Percentiles rank a stretch among this genome's conserved stretches.
Evolutionary conservation across 2,888 invertebrate genomes (phyloP).

Genomic region (Drosophila austrosaltans): DNA sequence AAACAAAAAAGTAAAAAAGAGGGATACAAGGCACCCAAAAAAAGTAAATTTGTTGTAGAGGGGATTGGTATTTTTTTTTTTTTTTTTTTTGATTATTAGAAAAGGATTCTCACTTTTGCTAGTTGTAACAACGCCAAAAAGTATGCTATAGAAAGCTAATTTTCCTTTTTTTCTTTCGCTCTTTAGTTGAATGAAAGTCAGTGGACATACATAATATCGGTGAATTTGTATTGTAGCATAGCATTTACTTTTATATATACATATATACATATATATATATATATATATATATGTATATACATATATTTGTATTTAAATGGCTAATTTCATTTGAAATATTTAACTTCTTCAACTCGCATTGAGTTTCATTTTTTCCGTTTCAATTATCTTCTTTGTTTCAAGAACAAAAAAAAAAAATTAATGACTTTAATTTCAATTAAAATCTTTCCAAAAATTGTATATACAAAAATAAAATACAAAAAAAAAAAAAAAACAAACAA

Average conservation of each 20-base stretch:
- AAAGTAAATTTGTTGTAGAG: slow-evolving; percentile 35
- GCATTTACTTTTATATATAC: slow-evolving; percentile 2
- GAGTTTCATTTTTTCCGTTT: slow-evolving; percentile 21
- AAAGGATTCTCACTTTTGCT: slow-evolving; percentile 5
- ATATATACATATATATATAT: background rate
- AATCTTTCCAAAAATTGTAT: background rate
- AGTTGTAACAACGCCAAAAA: slow-evolving; percentile 5
- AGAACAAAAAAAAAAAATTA: background rate
- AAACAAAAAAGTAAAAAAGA: slow-evolving; percentile 28
- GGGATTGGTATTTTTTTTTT: background rate
- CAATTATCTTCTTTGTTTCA: slow-evolving; percentile 9
- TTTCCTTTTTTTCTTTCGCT: slow-evolving; percentile 1
- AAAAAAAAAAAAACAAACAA: background rate
- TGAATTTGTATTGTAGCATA: slow-evolving; percentile 12
- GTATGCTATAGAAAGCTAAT: slow-evolving; percentile 12
- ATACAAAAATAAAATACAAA: background rate
- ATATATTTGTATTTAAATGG: slow-evolving; percentile 3
- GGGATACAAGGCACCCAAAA: slow-evolving; percentile 44
- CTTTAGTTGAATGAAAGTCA: slow-evolving; percentile 3
- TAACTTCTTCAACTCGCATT: slow-evolving; percentile 11
- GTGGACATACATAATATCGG: background rate
- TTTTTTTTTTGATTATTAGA: background rate
- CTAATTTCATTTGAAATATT: slow-evolving; percentile 29
- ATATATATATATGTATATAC: slow-evolving; percentile 6
- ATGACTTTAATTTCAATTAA: slow-evolving; percentile 3